Evolutionary conservation across 2,797 vertebrate genomes (phyloP).

Genomic region (Peromyscus attwateri): DNA sequence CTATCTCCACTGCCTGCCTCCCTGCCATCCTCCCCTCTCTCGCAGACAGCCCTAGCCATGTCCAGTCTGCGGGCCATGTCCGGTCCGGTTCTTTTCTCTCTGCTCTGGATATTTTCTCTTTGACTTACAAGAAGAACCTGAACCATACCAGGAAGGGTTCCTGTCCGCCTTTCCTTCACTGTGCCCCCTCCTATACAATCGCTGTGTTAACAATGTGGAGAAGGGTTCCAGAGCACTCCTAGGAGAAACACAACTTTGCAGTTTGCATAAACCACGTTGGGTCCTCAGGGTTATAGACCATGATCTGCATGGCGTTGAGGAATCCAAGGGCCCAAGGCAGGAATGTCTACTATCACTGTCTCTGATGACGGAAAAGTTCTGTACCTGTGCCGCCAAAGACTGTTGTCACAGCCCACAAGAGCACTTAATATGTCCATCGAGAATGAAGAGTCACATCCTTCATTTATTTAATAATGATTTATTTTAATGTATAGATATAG

Average conservation of each 20-base stretch:
- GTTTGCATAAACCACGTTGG: constrained; percentile 23
- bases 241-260: neutral
- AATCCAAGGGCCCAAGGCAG: neutral
- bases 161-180: neutral
- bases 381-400: neutral
- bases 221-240: neutral
- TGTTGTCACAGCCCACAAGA: neutral
- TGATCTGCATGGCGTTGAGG: neutral
- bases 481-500: constrained; percentile 27
- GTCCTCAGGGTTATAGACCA: neutral
- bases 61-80: neutral
- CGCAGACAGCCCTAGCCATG: neutral
- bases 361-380: neutral
- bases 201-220: neutral
- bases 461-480: neutral
- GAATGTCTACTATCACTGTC: neutral
- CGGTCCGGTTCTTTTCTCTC: neutral
- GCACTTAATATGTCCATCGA: neutral
- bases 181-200: neutral
- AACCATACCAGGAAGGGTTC: neutral
- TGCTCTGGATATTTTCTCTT: neutral
- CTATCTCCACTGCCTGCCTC: neutral
- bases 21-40: neutral
- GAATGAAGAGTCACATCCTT: neutral
- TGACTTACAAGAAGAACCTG: neutral